These are phyloP conservation scores for Diaprepes abbreviatus DNA, from an alignment of 2,888 invertebrate genomes.

Conservation along the genomic window DNA sequence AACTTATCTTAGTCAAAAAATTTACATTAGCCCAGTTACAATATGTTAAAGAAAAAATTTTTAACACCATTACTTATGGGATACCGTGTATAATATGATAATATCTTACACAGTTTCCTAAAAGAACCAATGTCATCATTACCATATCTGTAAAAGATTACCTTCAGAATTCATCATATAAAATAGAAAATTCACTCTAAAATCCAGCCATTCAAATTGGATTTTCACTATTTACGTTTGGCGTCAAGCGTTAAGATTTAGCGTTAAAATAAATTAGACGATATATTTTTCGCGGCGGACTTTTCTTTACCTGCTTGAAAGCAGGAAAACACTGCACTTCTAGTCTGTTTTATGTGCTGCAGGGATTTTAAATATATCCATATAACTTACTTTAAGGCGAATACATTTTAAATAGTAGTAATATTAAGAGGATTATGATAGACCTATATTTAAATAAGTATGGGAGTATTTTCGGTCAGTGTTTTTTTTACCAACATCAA, in stretches of 20 bases:
- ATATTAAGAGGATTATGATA: too few relatives aligned
- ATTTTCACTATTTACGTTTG: constrained; percentile 6
- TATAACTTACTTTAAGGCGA: neutral
- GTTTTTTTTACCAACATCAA: too few relatives aligned
- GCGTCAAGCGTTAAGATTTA: neutral
- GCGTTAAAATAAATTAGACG: constrained; percentile 1
- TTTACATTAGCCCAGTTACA: too few relatives aligned
- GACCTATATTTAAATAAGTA: too few relatives aligned
- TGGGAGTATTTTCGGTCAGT: too few relatives aligned
- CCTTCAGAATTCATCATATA: neutral
- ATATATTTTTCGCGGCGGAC: neutral
- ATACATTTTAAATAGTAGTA: neutral
- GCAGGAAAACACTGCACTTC: neutral
- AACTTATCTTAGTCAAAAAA: too few relatives aligned
- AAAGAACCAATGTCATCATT: too few relatives aligned
- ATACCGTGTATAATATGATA: too few relatives aligned
- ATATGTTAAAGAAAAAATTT: too few relatives aligned
- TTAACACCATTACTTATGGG: too few relatives aligned
- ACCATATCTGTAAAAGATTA: neutral
- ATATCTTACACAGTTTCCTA: too few relatives aligned
- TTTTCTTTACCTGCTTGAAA: neutral
- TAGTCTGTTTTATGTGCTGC: neutral
- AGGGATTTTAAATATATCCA: neutral
- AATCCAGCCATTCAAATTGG: neutral
- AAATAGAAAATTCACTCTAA: neutral